Evolutionary conservation across 2,888 invertebrate genomes (phyloP).

Genomic region (Trissolcus brochymenae): DNA sequence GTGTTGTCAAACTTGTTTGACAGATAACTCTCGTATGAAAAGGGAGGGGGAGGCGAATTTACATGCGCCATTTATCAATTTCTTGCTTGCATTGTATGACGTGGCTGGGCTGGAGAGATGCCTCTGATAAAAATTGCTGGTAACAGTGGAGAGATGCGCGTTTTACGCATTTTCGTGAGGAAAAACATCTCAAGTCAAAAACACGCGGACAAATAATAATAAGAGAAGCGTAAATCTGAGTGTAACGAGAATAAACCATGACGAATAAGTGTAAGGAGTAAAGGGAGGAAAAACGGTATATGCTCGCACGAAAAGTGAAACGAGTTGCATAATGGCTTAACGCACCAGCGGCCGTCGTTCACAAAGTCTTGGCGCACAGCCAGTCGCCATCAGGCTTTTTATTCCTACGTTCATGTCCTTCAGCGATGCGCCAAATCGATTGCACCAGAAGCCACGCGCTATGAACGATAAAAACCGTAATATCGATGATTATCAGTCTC

Average conservation of each 20-base stretch:
- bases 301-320: conserved; percentile 58
- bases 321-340: conserved; percentile 64
- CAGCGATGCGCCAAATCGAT: conserved; percentile 49
- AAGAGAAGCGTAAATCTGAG: conserved; percentile 40
- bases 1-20: too few relatives aligned
- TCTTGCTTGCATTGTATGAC: too few relatives aligned
- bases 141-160: too few relatives aligned
- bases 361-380: conserved; percentile 58
- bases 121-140: too few relatives aligned
- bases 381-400: conserved; percentile 49
- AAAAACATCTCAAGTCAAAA: conserved; percentile 15
- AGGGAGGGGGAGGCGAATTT: too few relatives aligned
- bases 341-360: conserved; percentile 60
- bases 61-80: too few relatives aligned
- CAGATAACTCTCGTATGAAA: too few relatives aligned
- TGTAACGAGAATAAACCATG: conserved; percentile 54
- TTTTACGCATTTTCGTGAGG: neutral
- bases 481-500: conserved; percentile 32
- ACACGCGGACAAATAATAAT: conserved; percentile 4
- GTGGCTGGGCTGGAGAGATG: too few relatives aligned
- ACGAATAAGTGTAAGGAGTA: conserved; percentile 47
- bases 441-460: conserved; percentile 32
- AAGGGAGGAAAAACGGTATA: conserved; percentile 48
- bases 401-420: conserved; percentile 37
- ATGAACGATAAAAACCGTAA: conserved; percentile 39